phyloP scores from a whole-genome alignment of 2,797 vertebrate species.

The Podarcis siculus region DNA sequence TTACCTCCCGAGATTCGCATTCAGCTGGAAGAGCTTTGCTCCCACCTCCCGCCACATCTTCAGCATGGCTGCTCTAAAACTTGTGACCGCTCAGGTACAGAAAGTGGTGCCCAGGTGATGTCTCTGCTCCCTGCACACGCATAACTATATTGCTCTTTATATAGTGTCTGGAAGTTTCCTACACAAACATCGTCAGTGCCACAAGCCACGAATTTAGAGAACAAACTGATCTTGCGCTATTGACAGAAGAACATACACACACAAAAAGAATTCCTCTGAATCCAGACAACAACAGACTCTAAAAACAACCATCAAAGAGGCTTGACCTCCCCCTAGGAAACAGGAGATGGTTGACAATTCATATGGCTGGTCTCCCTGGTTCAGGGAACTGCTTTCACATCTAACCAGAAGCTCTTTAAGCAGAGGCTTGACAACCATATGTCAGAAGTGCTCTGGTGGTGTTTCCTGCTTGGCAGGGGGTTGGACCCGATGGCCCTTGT shows the following conservation, averaged over 20 bases:
- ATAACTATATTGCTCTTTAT: not conserved
- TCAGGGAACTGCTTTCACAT: not conserved
- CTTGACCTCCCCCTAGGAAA: no score
- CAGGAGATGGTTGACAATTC: not conserved
- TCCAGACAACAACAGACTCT: not conserved
- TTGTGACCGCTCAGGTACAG: not conserved
- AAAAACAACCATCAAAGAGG: not conserved
- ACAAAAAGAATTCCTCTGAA: conserved; percentile 6
- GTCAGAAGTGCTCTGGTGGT: no score
- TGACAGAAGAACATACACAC: not conserved
- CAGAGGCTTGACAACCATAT: no score
- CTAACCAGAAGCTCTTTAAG: not conserved
- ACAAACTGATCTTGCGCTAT: not conserved
- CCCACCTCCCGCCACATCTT: not conserved
- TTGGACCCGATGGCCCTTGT: no score
- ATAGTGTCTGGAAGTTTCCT: not conserved
- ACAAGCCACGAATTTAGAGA: not conserved
- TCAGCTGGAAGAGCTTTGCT: not conserved
- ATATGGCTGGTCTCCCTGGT: not conserved
- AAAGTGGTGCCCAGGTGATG: not conserved
- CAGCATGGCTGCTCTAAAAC: not conserved
- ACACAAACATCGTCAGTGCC: not conserved
- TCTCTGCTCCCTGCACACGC: no score
- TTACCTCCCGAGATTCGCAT: not conserved
- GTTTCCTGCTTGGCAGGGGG: no score